Evolutionary conservation across 1,140 invertebrate genomes (phyloP), one percentile per base, ranked within the genome.

Genomic region (Saxidomus purpurata): DNA sequence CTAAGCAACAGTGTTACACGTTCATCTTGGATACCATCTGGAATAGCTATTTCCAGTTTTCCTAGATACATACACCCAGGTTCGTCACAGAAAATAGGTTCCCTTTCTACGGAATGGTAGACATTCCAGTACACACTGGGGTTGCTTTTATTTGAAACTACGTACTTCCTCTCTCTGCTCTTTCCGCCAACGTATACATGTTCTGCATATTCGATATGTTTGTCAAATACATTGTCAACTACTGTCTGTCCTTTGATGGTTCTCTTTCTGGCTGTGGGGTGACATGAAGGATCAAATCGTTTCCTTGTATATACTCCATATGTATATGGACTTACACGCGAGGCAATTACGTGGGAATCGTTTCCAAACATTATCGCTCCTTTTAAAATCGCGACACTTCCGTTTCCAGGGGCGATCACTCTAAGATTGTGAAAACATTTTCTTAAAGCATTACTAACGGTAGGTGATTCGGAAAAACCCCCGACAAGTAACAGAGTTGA

Each of bases 281-380:
- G 86, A 47, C 6, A 9, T 76, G 71, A 40, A 1, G 71, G 71
- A 49, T 76, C 40, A 49, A 76, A 76, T 9, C 38, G 22, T 25
- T 76, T 63, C 69, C 86, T 40, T 79, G 79, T 89, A 34, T 82
- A 67, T 13, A 83, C 71, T 17, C 87, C 87, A 28, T 89, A 89
- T 43, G 87, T 83, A 28, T 59, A 89, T 22, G 87, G 79, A 63
- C 71, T 61, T 28, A 89, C 49, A 19, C 87, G 43, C 22, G 55
- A 47, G 15, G 79, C 49, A 63, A 89, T 89, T 22, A 83, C 59
- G n/a, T 83, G 61, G 0, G 69, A 47, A 59, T 90, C 61, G 34
- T 77, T 61, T 6, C 89, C 89, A 47, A 79, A 90, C 74, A 90
- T 84, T 25, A 90, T 82, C 25, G 89, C 81, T 0, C 89, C 89